Evolutionary conservation across 2,113 vertebrate species (phyloP), one percentile per base, ranked within the genome.

Genomic region (Austrofundulus limnaeus): DNA sequence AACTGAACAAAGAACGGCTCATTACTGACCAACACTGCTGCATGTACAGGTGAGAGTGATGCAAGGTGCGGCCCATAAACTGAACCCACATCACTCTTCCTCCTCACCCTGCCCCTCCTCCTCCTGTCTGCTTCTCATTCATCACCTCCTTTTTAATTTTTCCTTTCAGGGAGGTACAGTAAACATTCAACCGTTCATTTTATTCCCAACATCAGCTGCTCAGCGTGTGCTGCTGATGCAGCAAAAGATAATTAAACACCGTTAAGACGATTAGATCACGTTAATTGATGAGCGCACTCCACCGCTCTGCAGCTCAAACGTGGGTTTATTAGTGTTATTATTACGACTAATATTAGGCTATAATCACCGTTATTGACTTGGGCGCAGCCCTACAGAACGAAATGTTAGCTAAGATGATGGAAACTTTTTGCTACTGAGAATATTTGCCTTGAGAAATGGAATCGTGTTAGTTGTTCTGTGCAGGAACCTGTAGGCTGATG

Each of bases 211-310:
- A n/a, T 74, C 66, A 63, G 56, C 63, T 49, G 64, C 21, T 62
- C 70, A n/a, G n/a, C 47, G 63, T 66, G 70, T 87, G 77, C 86
- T 87, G 77, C 86, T 87, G 82, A 88, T 77, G 76, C 76, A 14
- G 83, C 89, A 81, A 81, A 76, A 74, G 78, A 78, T 80, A 81
- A 87, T 89, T 78, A 86, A 89, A 84, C 71, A 46, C 63, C 4
- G 49, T 71, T 78, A 87, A 83, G 75, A 79, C 12, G 79, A 87
- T 88, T 84, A 82, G 73, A 75, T 80, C 70, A 78, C 85, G 78
- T 87, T 72, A 77, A 80, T 86, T 77, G 85, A 89, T 71, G 86
- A 61, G 74, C 20, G 42, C 87, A 62, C 65, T 83, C 73, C 75
- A 38, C 49, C 54, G 53, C 68, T 77, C 70, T 60, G 67, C 63